Evolutionary conservation across 2,888 invertebrate genomes (phyloP).

Genomic region (Troides helena): DNA sequence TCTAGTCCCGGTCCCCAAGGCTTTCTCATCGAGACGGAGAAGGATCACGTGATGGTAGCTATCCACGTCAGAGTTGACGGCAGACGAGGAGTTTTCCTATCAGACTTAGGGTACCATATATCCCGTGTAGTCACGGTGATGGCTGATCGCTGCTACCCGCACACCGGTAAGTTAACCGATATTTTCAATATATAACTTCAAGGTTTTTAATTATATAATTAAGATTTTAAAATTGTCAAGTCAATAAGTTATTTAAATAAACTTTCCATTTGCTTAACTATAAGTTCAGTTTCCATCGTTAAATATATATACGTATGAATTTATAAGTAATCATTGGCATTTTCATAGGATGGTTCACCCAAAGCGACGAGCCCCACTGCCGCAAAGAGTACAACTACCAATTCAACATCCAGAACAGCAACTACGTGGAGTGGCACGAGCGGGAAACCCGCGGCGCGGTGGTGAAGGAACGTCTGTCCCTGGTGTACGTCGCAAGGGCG

Average conservation of each 20-base stretch:
- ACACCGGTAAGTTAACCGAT: constrained; percentile 82
- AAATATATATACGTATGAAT: too few species aligned
- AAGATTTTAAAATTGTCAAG: too few species aligned
- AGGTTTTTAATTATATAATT: too few species aligned
- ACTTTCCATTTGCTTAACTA: too few species aligned
- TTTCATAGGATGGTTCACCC: constrained; percentile 88
- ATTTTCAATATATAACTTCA: not conserved
- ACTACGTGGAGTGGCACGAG: constrained; percentile 93
- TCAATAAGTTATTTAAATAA: too few species aligned
- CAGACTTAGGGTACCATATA: constrained; percentile 95
- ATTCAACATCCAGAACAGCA: constrained; percentile 83
- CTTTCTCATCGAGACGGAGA: constrained; percentile 86
- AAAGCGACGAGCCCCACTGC: constrained; percentile 88
- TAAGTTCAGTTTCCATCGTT: too few species aligned
- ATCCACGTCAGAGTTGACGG: constrained; percentile 87
- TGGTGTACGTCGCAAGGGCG: constrained; percentile 89
- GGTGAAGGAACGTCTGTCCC: constrained; percentile 83
- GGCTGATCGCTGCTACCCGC: constrained; percentile 92
- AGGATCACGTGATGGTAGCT: constrained; percentile 93
- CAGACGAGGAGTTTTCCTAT: constrained; percentile 87
- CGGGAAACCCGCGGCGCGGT: constrained; percentile 84
- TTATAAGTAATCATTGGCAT: not conserved
- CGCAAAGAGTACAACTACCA: constrained; percentile 92
- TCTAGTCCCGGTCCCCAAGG: constrained; percentile 81
- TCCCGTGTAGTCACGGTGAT: constrained; percentile 92